Evolutionary conservation across 2,888 invertebrate genomes (phyloP).

Genomic region (Spisula solida): DNA sequence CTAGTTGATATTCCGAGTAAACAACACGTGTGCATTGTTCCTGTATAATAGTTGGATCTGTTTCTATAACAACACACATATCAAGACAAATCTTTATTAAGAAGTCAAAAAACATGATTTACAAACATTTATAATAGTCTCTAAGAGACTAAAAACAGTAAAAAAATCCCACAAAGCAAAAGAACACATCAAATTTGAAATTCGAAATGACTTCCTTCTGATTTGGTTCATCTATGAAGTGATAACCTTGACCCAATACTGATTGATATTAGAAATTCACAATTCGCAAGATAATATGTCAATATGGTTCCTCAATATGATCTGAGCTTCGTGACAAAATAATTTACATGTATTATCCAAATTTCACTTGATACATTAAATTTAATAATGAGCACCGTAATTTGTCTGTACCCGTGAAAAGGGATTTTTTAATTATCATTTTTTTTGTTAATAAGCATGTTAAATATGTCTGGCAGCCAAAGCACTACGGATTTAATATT

Average conservation of each 20-base stretch:
- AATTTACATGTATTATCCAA: too few relatives aligned
- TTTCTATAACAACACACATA: background rate
- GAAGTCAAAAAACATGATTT: constrained; percentile 17
- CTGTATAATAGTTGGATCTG: too few relatives aligned
- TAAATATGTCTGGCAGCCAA: background rate
- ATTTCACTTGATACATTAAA: too few relatives aligned
- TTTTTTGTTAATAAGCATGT: background rate
- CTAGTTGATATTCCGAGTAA: too few relatives aligned
- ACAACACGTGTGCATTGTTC: too few relatives aligned
- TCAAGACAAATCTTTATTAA: constrained; percentile 25
- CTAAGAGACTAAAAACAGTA: background rate
- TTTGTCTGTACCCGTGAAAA: too few relatives aligned
- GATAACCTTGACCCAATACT: background rate
- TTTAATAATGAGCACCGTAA: too few relatives aligned
- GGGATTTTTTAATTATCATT: too few relatives aligned
- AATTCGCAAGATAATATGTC: too few relatives aligned
- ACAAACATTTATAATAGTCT: background rate
- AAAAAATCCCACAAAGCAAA: constrained; percentile 21
- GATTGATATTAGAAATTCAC: too few relatives aligned
- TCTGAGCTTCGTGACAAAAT: too few relatives aligned
- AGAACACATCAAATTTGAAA: constrained; percentile 12
- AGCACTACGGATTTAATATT: background rate
- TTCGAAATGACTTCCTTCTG: background rate
- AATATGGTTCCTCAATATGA: too few relatives aligned
- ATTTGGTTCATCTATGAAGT: background rate